Evolutionary conservation across 2,113 vertebrate species (phyloP).

Genomic region (Macaca nemestrina): DNA sequence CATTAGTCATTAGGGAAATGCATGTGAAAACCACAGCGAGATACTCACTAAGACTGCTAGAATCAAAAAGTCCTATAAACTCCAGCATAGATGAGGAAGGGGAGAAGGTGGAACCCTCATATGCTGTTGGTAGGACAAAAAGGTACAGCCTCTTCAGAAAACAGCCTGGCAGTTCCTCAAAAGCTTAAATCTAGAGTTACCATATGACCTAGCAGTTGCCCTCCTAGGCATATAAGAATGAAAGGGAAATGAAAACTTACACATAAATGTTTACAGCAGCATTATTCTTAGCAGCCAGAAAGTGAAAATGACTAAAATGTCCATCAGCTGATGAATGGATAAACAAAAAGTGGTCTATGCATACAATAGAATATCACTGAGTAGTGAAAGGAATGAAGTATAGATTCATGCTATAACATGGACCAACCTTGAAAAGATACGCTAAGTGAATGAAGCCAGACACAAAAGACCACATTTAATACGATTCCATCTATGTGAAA

Average conservation of each 20-base stretch:
- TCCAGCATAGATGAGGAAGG: not conserved
- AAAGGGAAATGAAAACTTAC: not conserved
- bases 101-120: not conserved
- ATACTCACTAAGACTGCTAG: too few relatives aligned
- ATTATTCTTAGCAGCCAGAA: not conserved
- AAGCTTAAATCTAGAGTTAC: not conserved
- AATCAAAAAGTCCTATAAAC: not conserved
- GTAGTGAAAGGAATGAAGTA: not conserved
- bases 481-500: not conserved
- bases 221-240: not conserved
- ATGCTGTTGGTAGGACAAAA: not conserved
- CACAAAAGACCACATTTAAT: fast-evolving
- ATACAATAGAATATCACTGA: not conserved
- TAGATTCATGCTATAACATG: fast-evolving
- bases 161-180: not conserved
- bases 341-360: fast-evolving
- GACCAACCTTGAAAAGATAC: not conserved
- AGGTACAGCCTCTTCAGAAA: not conserved
- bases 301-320: not conserved
- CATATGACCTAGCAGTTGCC: not conserved
- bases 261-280: not conserved
- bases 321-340: not conserved
- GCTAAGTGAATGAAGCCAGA: not conserved
- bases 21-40: not conserved
- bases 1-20: not conserved